These are phyloP conservation scores for Hydrophis major DNA, from an alignment of 2,797 vertebrate species.

Conservation along the genomic window DNA sequence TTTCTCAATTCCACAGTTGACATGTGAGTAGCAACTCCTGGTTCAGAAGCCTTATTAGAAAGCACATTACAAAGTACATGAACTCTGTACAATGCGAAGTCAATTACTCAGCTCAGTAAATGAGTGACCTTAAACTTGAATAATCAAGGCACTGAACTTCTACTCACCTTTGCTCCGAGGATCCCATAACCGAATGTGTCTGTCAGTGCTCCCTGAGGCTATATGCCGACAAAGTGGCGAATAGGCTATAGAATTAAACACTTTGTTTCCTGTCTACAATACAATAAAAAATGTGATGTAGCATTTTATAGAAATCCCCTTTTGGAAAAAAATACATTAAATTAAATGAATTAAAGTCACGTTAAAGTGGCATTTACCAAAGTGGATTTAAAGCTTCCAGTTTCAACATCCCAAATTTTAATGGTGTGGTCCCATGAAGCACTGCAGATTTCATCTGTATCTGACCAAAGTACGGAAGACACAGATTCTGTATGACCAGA, in stretches of 20 bases:
- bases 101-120: not conserved
- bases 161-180: slow-evolving; percentile 88
- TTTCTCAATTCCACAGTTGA: not conserved
- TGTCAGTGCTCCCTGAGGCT: slow-evolving; percentile 91
- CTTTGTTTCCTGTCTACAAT: slow-evolving; percentile 89
- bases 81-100: not conserved
- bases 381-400: slow-evolving; percentile 82
- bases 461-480: slow-evolving; percentile 91
- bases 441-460: slow-evolving; percentile 90
- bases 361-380: slow-evolving; percentile 78
- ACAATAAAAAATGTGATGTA: slow-evolving; percentile 19
- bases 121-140: not conserved
- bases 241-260: slow-evolving; percentile 93
- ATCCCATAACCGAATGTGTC: slow-evolving; percentile 95
- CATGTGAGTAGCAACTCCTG: not conserved
- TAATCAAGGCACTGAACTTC: not conserved
- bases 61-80: not conserved
- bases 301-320: slow-evolving; percentile 16
- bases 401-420: slow-evolving; percentile 90
- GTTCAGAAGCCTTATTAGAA: not conserved
- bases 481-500: slow-evolving; percentile 93
- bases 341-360: not conserved
- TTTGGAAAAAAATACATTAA: slow-evolving; percentile 15
- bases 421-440: slow-evolving; percentile 98
- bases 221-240: slow-evolving; percentile 88